A percentile compares a stretch with the other conserved stretches of the same genome.
phyloP scores from a whole-genome alignment of 2,888 invertebrate species.

The Thysanoteuthis rhombus region DNA sequence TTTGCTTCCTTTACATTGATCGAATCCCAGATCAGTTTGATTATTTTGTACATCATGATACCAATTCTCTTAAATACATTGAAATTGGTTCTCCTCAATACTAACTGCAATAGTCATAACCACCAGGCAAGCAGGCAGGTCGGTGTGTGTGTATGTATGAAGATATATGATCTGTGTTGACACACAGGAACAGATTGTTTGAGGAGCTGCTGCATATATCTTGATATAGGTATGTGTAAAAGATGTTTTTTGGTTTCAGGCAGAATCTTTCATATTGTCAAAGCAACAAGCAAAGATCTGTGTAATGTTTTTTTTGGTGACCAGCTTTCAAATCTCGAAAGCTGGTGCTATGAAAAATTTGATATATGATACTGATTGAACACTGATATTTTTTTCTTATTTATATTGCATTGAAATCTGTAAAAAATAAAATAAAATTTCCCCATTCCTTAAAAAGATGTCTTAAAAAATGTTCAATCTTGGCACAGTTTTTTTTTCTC shows the following conservation, averaged over 20 bases:
- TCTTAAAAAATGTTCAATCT: not conserved
- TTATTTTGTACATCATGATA: too few species aligned
- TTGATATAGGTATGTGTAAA: not conserved
- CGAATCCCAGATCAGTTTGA: too few species aligned
- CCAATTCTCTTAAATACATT: not conserved
- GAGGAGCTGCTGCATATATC: not conserved
- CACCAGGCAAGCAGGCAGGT: not conserved
- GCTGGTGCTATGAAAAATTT: not conserved
- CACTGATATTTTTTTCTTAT: not conserved
- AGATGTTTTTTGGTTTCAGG: not conserved
- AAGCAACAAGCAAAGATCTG: not conserved
- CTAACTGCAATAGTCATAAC: not conserved
- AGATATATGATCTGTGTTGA: too few species aligned
- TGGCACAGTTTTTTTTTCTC: not conserved
- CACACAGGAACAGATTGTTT: not conserved
- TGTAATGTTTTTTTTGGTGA: not conserved
- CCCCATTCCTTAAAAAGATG: not conserved
- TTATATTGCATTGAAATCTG: not conserved
- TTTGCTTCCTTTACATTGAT: too few species aligned
- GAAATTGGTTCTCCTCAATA: not conserved
- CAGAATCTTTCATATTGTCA: not conserved
- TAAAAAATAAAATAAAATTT: constrained; percentile 1
- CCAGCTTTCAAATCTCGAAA: not conserved
- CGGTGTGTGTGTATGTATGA: not conserved
- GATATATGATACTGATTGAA: not conserved